Conservation (phyloP, 2,797 vertebrate genomes). For the Coregonus sp. region DNA sequence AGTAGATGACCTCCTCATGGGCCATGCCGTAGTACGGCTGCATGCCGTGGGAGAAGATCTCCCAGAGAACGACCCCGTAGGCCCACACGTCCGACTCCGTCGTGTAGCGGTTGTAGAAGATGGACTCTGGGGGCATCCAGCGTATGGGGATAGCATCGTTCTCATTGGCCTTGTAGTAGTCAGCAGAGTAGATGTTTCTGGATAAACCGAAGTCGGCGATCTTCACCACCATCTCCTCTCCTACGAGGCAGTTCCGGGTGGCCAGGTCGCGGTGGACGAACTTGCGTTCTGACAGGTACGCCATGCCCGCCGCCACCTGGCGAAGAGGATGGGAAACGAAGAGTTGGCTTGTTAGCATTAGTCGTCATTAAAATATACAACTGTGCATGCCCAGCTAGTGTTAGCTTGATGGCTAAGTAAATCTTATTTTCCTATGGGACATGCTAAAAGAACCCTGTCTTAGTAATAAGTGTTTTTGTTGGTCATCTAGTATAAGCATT, state of each 20-base stretch:
- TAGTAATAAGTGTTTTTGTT: no score
- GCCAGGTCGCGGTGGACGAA: conserved; percentile 98
- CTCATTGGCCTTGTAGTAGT: conserved; percentile 98
- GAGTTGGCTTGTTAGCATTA: background rate
- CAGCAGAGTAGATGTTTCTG: conserved; percentile 94
- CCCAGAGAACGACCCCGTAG: conserved; percentile 96
- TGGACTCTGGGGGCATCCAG: conserved; percentile 99
- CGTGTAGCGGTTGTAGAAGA: conserved; percentile 98
- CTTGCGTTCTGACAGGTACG: conserved; percentile 94
- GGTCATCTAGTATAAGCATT: no score
- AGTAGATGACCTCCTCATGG: conserved; percentile 98
- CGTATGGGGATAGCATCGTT: conserved; percentile 97
- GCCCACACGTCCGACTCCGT: conserved; percentile 97
- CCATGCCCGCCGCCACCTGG: conserved; percentile 85
- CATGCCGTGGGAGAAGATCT: conserved; percentile 96
- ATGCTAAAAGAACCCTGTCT: no score
- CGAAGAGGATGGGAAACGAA: no score
- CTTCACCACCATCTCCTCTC: conserved; percentile 93
- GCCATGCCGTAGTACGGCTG: conserved; percentile 98
- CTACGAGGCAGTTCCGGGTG: conserved; percentile 94
- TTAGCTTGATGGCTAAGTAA: no score
- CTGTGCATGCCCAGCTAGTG: no score
- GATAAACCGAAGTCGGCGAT: conserved; percentile 98
- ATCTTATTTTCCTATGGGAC: no score
- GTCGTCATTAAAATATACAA: no score